Evolutionary conservation across 2,888 invertebrate species (phyloP), one percentile per base, ranked within the genome.

Genomic region (Ditula angustiorana): DNA sequence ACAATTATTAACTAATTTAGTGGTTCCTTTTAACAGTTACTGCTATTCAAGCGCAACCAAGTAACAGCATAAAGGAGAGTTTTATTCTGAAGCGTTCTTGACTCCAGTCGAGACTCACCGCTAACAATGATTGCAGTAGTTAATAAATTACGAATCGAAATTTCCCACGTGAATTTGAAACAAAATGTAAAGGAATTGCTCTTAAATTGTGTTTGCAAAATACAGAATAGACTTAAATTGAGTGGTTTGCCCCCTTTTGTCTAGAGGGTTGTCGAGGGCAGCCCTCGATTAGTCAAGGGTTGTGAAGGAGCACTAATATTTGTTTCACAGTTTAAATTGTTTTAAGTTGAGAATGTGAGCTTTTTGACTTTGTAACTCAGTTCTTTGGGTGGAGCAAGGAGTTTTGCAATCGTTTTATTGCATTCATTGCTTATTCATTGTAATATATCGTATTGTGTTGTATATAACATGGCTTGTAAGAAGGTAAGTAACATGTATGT

Each of bases 141-240:
- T 62, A 49, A 61, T 13, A 30, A 26, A 56, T 41, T 41, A 35
- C 49, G 11, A 66, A 57, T 50, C 41, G 35, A 64, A 44, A 19
- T 69, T 85, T 90, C 86, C 83, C 89, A 88, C 81, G 86, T 80
- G 75, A 82, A 80, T 71, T 63, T 72, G 80, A 81, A 86, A 85
- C 86, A 85, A 82, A 84, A 76, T 79, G 69, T 71, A 74, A 66
- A 76, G 73, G 71, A 75, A 80, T 78, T 72, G 74, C 76, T 71
- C 83, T 87, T 77, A 72, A 76, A 68, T 69, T 75, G 63, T 72
- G 91, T 90, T 90, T 90, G 82, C 89, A 88, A 91, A 90, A 90
- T 89, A 90, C 89, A 88, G 90, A 90, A 90, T 89, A 90, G 81
- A 77, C 79, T 79, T 85, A 84, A 90, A 88, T 85, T 78, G 81